A percentile compares a stretch with the other conserved stretches of the same genome.
Evolutionary conservation across 2,888 invertebrate species (phyloP).

Genomic region (Lasioglossum zephyrum): DNA sequence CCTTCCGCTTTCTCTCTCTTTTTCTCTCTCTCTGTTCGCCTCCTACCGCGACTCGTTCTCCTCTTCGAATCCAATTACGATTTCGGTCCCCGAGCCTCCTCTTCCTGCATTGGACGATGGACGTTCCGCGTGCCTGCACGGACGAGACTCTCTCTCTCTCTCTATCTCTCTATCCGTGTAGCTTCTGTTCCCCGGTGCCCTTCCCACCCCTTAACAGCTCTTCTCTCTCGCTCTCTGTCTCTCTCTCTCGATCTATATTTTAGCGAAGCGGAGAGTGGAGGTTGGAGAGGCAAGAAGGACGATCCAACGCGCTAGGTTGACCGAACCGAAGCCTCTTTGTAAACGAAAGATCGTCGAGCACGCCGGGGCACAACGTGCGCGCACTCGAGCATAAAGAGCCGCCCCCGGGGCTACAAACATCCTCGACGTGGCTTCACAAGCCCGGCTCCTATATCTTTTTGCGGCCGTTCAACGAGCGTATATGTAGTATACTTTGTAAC

Average conservation of each 20-base stretch:
- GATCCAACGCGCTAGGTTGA: slow-evolving; percentile 44
- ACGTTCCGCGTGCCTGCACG: slow-evolving; percentile 57
- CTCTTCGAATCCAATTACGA: slow-evolving; percentile 73
- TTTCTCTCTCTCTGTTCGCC: not conserved
- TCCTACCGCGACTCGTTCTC: slow-evolving; percentile 29
- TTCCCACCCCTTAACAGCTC: not conserved
- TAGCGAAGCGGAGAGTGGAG: not conserved
- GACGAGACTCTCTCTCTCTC: slow-evolving; percentile 31
- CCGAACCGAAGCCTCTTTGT: slow-evolving; percentile 66
- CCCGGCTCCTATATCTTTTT: slow-evolving; percentile 26
- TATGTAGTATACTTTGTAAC: not conserved
- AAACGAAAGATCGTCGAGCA: slow-evolving; percentile 67
- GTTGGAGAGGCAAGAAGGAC: slow-evolving; percentile 33
- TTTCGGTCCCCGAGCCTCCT: slow-evolving; percentile 62
- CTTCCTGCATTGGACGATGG: slow-evolving; percentile 49
- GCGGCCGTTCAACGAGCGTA: slow-evolving; percentile 8
- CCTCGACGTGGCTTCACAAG: slow-evolving; percentile 32
- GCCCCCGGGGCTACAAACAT: slow-evolving; percentile 43
- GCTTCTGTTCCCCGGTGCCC: not conserved
- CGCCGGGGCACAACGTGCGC: slow-evolving; percentile 38
- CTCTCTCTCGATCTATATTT: not conserved
- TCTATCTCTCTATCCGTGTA: not conserved
- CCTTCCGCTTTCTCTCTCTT: slow-evolving; percentile 10
- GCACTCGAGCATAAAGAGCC: slow-evolving; percentile 40
- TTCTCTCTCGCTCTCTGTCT: not conserved